These are phyloP conservation scores for Notothenia coriiceps DNA, from an alignment of 2,113 vertebrate genomes.

Conservation along the genomic window DNA sequence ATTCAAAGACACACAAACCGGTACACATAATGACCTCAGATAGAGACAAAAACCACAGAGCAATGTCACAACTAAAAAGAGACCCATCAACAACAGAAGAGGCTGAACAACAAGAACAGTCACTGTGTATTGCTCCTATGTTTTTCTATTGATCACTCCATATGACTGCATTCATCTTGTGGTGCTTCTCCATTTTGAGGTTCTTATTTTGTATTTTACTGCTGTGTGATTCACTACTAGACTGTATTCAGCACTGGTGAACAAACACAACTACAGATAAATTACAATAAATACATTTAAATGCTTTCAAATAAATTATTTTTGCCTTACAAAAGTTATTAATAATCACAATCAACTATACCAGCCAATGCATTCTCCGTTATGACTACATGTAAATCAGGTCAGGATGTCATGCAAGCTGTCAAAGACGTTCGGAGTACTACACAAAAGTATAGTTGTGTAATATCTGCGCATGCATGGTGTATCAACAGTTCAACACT, in stretches of 20 bases:
- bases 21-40: no score
- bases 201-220: neutral
- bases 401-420: neutral
- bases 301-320: neutral
- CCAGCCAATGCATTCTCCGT: neutral
- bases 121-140: no score
- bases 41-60: no score
- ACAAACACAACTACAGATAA: neutral
- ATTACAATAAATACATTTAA: neutral
- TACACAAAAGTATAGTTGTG: no score
- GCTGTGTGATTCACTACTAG: neutral
- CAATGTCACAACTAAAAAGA: no score
- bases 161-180: neutral
- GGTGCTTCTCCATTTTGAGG: neutral
- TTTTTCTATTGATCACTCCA: neutral
- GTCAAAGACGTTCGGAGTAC: neutral
- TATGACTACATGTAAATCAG: neutral
- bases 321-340: neutral
- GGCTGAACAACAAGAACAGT: no score
- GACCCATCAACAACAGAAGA: no score
- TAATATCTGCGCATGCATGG: no score
- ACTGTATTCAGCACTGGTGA: neutral
- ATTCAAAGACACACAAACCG: no score
- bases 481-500: neutral
- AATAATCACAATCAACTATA: neutral